Base-by-base conservation (phyloP, 2,113 vertebrate species). In the Larimichthys crocea region DNA sequence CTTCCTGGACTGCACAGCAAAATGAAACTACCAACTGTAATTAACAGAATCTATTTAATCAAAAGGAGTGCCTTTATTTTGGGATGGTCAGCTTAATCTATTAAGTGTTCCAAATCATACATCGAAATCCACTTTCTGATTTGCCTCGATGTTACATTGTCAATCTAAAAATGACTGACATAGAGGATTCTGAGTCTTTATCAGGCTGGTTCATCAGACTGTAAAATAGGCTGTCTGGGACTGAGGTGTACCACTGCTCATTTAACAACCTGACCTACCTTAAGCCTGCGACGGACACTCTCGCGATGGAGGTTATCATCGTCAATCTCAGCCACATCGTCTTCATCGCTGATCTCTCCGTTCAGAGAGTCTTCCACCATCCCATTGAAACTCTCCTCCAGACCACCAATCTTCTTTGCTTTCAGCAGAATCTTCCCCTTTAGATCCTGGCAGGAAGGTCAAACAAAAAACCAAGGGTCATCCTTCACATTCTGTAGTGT, bases 311-410 rank as follows among this genome's bases (percentile, higher is more conserved):
- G 84, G 80, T 93, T 88, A 0, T 96, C 95, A 2, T 95, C 92
- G 0, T 96, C 93, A 10, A 93, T 87, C 42, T 96, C 95, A 0
- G 78, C 92, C 0, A 72, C 91, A 4, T 91, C 89, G 0, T 96
- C 95, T 52, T 95, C 93, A 3, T 96, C 95, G 0, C 93, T 95
- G 0, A 83, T 87, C 61, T 97, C 97, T 0, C 94, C 95, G 0
- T 84, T 84, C 44, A 92, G 79, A 7, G 92, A 64, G n/a, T 96
- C 94, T 20, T 94, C 94, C 10, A 82, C 93, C 1, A 85, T 87
- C 5, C 95, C 95, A 0, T 93, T 94, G 65, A 96, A 60, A 6
- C 26, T 93, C 20, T 94, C 96, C 86, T 94, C 93, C n/a, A 95
- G 89, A 48, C 93, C 89, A 0, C 92, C 94, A 0, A 94, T 93